Base-by-base conservation (phyloP, 2,113 vertebrate genomes). In the Gobius niger region DNA sequence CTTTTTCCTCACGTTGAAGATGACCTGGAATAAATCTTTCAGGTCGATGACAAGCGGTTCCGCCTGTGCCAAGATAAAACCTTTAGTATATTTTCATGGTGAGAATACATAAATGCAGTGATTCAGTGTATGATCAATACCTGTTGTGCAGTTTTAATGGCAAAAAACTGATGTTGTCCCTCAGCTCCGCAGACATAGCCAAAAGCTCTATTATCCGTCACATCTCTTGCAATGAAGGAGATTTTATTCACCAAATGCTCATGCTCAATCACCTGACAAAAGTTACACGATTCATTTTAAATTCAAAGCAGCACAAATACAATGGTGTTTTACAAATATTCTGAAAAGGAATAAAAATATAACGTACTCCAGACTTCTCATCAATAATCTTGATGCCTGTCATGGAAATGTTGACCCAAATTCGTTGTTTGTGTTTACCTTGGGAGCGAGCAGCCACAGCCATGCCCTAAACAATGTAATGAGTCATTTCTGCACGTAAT, bases 141-240 rank as follows among this genome's bases (percentile, higher is more conserved):
- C 96, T 98, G 96, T 41, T 98, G 97, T 44, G 93, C 90, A 1
- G 98, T 98, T 91, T 99, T 99, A 73, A 99, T 95, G 68, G 97
- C 98, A 82, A 98, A 98, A 88, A 99, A 99, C 52, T 98, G 96
- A 68, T 99, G 98, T 67, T 98, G 96, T 10, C 97, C 97, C 81
- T 98, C 96, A 68, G 94, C 95, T 56, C 98, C 98, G 73, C 95
- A 99, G 49, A 99, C 93, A 0, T 99, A 99, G 49, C 98, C 98
- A 74, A 99, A 98, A 0, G 97, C 96, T 69, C 98, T 83, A 82
- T 95, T 98, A 73, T 99, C 98, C 4, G 98, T 98, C 62, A 99
- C 95, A 71, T 99, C 98, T 11, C 95, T 94, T 80, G 98, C 98
- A 72, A 99, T 99, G 87, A 99, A 99, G 68, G 98, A 98, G 86